phyloP scores from a whole-genome alignment of 2,888 invertebrate genomes.

The Oegoconia quadripuncta region DNA sequence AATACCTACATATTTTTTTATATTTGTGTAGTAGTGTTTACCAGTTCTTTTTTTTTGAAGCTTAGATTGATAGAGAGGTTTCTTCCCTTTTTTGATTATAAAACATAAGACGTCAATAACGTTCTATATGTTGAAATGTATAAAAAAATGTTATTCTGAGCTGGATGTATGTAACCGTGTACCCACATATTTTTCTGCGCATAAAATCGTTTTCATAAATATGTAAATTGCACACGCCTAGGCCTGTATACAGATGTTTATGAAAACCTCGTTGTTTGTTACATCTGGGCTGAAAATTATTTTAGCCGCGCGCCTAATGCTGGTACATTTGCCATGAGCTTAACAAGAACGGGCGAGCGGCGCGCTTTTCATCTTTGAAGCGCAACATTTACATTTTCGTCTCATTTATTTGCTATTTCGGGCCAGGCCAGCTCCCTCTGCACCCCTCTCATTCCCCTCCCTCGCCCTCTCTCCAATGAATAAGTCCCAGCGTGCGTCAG shows the following conservation, averaged over 20 bases:
- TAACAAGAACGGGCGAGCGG: constrained; percentile 71
- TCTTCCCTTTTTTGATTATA: too few species aligned
- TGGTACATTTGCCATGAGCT: constrained; percentile 77
- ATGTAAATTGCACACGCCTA: constrained; percentile 13
- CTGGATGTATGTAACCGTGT: too few species aligned
- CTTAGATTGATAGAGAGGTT: too few species aligned
- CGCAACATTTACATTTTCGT: constrained; percentile 80
- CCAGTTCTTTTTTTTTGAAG: too few species aligned
- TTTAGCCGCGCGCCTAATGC: constrained; percentile 72
- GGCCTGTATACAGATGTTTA: constrained; percentile 24
- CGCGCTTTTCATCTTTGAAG: constrained; percentile 77
- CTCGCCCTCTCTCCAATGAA: constrained; percentile 64
- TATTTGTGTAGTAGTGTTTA: too few species aligned
- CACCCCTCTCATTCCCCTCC: constrained; percentile 35
- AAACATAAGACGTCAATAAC: too few species aligned
- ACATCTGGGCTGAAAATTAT: constrained; percentile 73
- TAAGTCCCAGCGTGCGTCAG: constrained; percentile 73
- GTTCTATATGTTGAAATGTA: too few species aligned
- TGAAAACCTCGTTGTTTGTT: constrained; percentile 37
- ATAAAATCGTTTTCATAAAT: constrained; percentile 8
- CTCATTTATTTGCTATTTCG: constrained; percentile 80
- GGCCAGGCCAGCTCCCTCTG: constrained; percentile 48
- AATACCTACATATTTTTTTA: too few species aligned
- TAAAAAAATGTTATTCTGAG: too few species aligned
- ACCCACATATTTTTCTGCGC: too few species aligned